Percentiles rank a stretch among this genome's conserved stretches.
Conservation (phyloP, 2,888 invertebrate genomes). For the Colletes collaris region DNA sequence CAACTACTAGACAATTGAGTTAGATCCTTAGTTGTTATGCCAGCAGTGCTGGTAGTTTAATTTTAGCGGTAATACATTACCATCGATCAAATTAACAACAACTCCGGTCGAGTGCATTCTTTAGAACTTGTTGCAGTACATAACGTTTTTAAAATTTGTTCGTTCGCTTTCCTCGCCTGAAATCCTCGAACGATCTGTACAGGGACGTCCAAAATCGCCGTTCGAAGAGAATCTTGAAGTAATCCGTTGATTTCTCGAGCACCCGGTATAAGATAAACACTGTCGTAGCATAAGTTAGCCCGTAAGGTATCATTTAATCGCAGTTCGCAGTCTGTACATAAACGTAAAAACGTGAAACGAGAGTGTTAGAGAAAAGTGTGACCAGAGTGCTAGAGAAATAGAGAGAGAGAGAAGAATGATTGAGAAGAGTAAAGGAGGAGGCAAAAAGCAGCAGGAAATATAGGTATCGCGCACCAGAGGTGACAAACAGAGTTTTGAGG, state of each 20-base stretch:
- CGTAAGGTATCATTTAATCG: conserved; percentile 65
- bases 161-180: not conserved
- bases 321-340: conserved; percentile 71
- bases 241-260: conserved; percentile 2
- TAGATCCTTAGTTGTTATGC: too few relatives aligned
- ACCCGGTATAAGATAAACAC: conserved; percentile 53
- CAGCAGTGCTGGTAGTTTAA: too few relatives aligned
- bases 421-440: conserved; percentile 1
- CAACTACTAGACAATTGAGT: too few relatives aligned
- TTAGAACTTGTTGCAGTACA: too few relatives aligned
- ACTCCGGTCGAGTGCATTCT: too few relatives aligned
- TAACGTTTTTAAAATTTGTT: too few relatives aligned
- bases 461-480: not conserved
- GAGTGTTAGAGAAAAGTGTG: conserved; percentile 28
- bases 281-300: conserved; percentile 61
- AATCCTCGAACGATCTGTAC: not conserved
- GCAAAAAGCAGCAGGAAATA: not conserved
- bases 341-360: conserved; percentile 38
- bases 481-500: conserved; percentile 12
- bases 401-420: not conserved
- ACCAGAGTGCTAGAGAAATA: conserved; percentile 7
- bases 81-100: too few relatives aligned
- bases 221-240: not conserved
- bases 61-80: too few relatives aligned
- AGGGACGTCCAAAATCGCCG: not conserved